Evolutionary conservation across 2,113 vertebrate genomes (phyloP), one percentile per base, ranked within the genome.

Genomic region (Callipepla squamata): DNA sequence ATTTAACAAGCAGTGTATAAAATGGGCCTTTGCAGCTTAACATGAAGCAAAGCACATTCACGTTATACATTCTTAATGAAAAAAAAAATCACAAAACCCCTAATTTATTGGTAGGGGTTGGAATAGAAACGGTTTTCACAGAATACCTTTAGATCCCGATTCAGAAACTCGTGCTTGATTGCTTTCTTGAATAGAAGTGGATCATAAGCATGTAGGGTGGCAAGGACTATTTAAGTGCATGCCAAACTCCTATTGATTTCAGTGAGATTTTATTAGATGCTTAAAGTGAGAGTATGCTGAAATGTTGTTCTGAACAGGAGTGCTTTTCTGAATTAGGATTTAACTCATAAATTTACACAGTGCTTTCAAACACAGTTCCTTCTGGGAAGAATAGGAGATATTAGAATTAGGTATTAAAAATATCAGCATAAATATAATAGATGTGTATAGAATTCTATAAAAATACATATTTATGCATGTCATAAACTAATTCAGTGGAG

Each of bases 1-100:
- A 96, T 96, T 96, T 96, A 96, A 96, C 96, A 96, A 96, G 95
- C 94, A 91, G 95, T 85, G 93, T 85, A 91, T 92, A 94, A 96
- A 96, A 96, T 77, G 79, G 81, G 94, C 84, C 75, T 95, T 96
- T 96, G 94, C 94, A 93, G 92, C 92, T 95, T 89, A 94, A 96
- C 94, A 95, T 82, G 87, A 87, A 94, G 95, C 89, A 92, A 90
- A 93, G 94, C 84, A 95, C 96, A 93, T 96, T 96, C 86, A 96
- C 4, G 0, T 92, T 94, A 87, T 53, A 94, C 94, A 89, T 92
- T 95, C 96, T 89, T 93, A 79, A 96, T 73, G 91, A 9, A 93
- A 93, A 95, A 91, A 26, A 51, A 95, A 96, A 95, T 87, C 88
- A 96, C 96, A 93, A 95, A 94, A 85, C 9, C 0, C 30, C 92